These are phyloP conservation scores for Aplochiton taeniatus DNA, from an alignment of 2,797 vertebrate genomes.

Conservation along the genomic window DNA sequence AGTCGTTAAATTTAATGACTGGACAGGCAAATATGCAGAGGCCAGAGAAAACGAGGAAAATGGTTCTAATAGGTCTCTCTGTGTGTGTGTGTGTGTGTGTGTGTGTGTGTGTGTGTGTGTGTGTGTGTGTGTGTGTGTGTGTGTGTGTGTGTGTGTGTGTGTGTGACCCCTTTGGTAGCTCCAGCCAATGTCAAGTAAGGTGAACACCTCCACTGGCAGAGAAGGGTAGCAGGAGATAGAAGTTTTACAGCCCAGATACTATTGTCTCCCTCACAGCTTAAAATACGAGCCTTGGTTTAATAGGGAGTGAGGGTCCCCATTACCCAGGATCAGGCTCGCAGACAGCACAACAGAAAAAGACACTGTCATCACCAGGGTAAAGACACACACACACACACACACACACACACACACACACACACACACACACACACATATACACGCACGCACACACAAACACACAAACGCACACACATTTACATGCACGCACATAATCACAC, in stretches of 20 bases:
- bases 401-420: too few species aligned
- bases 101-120: neutral
- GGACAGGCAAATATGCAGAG: neutral
- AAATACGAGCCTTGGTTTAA: neutral
- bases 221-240: neutral
- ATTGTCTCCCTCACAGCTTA: neutral
- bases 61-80: neutral
- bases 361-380: too few species aligned
- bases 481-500: too few species aligned
- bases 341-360: too few species aligned
- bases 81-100: neutral
- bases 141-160: neutral
- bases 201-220: neutral
- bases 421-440: too few species aligned
- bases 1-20: neutral
- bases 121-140: neutral
- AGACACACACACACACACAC: too few species aligned
- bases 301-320: too few species aligned
- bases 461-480: too few species aligned
- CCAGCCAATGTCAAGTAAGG: neutral
- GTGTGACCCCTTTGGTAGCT: neutral
- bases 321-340: too few species aligned
- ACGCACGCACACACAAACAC: too few species aligned
- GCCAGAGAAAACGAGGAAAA: neutral
- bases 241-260: neutral